phyloP scores from a whole-genome alignment of 64 coral and sea anemone genomes.

The Dendronephthya gigantea region DNA sequence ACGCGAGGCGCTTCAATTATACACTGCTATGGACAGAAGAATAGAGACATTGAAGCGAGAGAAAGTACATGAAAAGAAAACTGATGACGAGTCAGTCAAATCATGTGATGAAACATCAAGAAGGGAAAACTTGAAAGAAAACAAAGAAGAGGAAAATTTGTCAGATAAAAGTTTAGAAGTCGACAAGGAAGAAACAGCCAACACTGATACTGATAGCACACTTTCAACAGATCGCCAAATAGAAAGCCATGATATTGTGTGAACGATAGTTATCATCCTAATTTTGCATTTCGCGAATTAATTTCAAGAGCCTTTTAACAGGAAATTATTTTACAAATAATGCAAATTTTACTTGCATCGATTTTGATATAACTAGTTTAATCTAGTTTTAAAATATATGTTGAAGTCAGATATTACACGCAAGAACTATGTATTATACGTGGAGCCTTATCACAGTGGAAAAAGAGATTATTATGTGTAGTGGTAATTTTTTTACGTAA shows the following conservation, averaged over 20 bases:
- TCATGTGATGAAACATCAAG: conserved; percentile 27
- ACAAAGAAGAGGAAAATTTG: conserved; percentile 29
- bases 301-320: too few relatives aligned
- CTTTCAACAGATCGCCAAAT: background rate
- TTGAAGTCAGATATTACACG: background rate
- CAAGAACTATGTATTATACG: too few relatives aligned
- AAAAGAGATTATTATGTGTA: too few relatives aligned
- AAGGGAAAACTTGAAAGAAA: conserved; percentile 44
- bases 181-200: conserved; percentile 42
- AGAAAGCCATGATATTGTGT: background rate
- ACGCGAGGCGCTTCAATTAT: conserved; percentile 71
- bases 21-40: conserved; percentile 86
- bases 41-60: conserved; percentile 72
- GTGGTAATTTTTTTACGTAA: too few relatives aligned
- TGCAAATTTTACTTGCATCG: background rate
- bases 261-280: too few relatives aligned
- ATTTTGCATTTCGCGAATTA: too few relatives aligned
- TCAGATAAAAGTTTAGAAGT: conserved; percentile 44
- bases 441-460: too few relatives aligned
- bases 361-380: background rate
- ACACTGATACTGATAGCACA: background rate
- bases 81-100: background rate
- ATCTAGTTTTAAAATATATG: background rate
- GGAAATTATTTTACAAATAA: background rate
- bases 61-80: conserved; percentile 26